These are phyloP conservation scores for Drosophila paranaensis DNA, from an alignment of 2,888 invertebrate species.

Conservation along the genomic window DNA sequence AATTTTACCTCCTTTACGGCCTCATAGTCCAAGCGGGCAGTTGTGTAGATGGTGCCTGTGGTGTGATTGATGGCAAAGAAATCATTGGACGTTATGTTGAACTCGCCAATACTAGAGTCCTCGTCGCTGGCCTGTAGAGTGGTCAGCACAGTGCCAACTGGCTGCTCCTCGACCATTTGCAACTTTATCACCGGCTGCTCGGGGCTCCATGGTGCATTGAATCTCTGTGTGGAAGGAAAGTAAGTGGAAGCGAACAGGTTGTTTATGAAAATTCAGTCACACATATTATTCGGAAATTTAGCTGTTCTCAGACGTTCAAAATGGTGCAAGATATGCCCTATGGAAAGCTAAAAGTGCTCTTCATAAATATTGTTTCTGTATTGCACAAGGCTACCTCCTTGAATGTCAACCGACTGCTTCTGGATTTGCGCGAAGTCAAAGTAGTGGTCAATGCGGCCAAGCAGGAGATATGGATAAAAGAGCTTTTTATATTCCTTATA, in stretches of 20 bases:
- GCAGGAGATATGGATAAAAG: constrained; percentile 62
- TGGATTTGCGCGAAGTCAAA: constrained; percentile 69
- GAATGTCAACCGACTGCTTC: constrained; percentile 70
- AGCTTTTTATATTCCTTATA: constrained; percentile 69
- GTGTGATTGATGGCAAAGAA: constrained; percentile 93
- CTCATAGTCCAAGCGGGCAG: constrained; percentile 93
- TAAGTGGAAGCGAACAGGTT: constrained; percentile 6
- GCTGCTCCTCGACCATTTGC: constrained; percentile 92
- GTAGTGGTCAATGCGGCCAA: constrained; percentile 42
- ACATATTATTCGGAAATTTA: constrained; percentile 8
- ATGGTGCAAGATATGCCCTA: constrained; percentile 52
- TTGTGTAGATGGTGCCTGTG: constrained; percentile 91
- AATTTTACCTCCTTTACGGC: constrained; percentile 90
- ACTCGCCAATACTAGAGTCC: constrained; percentile 93
- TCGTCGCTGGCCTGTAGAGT: constrained; percentile 92
- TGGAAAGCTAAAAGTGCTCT: constrained; percentile 67
- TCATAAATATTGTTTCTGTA: constrained; percentile 76
- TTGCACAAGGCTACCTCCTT: constrained; percentile 74
- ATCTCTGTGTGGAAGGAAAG: constrained; percentile 85
- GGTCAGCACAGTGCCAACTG: constrained; percentile 90
- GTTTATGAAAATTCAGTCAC: constrained; percentile 20
- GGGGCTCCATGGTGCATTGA: constrained; percentile 90
- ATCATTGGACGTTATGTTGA: constrained; percentile 88
- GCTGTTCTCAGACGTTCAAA: constrained; percentile 6
- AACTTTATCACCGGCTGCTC: constrained; percentile 88